phyloP scores from a whole-genome alignment of 2,888 invertebrate species.

The Epiblema foenella region DNA sequence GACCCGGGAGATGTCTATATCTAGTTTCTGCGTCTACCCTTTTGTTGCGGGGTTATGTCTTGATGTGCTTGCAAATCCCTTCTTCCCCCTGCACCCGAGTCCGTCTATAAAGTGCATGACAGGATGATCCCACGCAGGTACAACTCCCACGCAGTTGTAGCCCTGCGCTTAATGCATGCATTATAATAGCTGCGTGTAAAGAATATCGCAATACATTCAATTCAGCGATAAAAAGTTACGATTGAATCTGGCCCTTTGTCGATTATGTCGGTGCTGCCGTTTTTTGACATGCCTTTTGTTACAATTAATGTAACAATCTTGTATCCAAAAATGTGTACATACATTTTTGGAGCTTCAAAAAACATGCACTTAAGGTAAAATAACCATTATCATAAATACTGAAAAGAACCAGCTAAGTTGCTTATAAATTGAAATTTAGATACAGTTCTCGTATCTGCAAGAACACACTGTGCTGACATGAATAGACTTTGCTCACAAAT shows the following conservation, averaged over 20 bases:
- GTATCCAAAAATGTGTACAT: not conserved
- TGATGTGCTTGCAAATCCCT: constrained; percentile 29
- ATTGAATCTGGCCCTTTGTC: constrained; percentile 20
- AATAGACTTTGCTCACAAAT: not conserved
- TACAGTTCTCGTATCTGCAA: too few relatives aligned
- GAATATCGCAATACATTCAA: constrained; percentile 26
- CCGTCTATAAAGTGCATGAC: constrained; percentile 11
- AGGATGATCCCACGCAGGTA: constrained; percentile 35
- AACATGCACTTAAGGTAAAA: not conserved
- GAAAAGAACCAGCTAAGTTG: not conserved
- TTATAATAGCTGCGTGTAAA: constrained; percentile 14
- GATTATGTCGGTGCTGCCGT: not conserved
- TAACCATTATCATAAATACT: not conserved
- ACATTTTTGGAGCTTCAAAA: not conserved
- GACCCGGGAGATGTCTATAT: constrained; percentile 45
- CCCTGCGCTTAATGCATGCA: constrained; percentile 26
- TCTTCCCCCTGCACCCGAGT: constrained; percentile 1
- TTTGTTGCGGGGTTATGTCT: constrained; percentile 48
- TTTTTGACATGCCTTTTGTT: constrained; percentile 8
- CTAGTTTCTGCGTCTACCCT: constrained; percentile 62
- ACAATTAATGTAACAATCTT: not conserved
- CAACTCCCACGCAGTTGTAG: constrained; percentile 34
- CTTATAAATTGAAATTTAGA: not conserved
- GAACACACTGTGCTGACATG: too few relatives aligned
- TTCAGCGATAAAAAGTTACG: constrained; percentile 22